Evolutionary conservation across 2,113 vertebrate species (phyloP).

Genomic region (Hiodon alosoides): DNA sequence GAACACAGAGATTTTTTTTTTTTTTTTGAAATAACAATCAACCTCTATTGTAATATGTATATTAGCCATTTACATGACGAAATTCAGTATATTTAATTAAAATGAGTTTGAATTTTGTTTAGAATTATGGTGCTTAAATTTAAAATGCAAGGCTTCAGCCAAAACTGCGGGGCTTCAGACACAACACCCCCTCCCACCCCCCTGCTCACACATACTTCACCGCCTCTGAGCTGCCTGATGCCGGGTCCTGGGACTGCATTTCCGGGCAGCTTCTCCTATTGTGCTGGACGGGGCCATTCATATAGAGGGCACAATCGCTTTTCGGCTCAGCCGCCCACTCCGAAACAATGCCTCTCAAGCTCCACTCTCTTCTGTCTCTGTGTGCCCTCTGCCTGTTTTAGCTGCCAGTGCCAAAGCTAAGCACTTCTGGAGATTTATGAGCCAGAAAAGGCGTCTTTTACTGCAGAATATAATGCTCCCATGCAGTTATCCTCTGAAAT

Average conservation of each 20-base stretch:
- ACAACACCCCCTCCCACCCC: not conserved
- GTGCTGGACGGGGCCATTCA: not conserved
- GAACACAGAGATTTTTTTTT: too few species aligned
- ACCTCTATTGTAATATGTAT: too few species aligned
- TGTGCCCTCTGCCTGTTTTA: slow-evolving; percentile 23
- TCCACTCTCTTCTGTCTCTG: slow-evolving; percentile 18
- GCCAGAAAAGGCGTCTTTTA: slow-evolving; percentile 26
- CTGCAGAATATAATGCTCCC: slow-evolving; percentile 27
- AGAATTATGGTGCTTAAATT: too few species aligned
- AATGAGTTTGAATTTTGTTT: too few species aligned
- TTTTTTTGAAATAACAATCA: too few species aligned
- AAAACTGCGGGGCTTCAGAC: too few species aligned
- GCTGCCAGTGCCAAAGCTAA: slow-evolving; percentile 25
- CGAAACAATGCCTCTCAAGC: not conserved
- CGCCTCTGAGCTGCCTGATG: not conserved
- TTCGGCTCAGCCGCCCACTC: not conserved
- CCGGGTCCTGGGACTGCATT: not conserved
- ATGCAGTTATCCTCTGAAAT: slow-evolving; percentile 32
- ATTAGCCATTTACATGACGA: too few species aligned
- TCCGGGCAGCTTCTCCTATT: not conserved
- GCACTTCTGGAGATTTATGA: slow-evolving; percentile 27
- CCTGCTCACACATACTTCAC: not conserved
- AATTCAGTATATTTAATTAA: too few species aligned
- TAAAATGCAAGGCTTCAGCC: too few species aligned
- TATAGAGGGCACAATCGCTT: not conserved